These are phyloP conservation scores for Adelphocoris suturalis DNA, from an alignment of 2,888 invertebrate genomes.

Conservation along the genomic window DNA sequence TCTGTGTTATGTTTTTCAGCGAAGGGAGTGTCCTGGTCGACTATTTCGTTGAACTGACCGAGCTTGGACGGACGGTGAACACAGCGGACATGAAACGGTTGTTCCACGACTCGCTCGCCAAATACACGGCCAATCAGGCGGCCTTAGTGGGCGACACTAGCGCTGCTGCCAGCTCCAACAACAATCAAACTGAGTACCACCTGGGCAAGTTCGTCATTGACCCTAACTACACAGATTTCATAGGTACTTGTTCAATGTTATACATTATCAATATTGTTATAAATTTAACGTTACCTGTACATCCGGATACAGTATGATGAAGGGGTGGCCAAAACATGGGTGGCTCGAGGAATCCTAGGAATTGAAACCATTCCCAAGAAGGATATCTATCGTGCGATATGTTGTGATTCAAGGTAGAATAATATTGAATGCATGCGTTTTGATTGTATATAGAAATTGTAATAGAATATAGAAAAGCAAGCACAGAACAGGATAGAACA, in stretches of 20 bases:
- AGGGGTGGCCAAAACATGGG: no score
- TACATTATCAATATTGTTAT: background rate
- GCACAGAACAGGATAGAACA: no score
- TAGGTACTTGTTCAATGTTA: slow-evolving; percentile 86
- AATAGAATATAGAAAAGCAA: no score
- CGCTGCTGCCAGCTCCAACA: slow-evolving; percentile 72
- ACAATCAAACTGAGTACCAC: slow-evolving; percentile 76
- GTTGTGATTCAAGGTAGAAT: no score
- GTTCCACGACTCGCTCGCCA: slow-evolving; percentile 83
- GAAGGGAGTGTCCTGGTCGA: slow-evolving; percentile 93
- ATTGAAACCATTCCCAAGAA: no score
- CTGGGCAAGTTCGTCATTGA: slow-evolving; percentile 91
- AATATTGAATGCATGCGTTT: no score
- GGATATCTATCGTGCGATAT: no score
- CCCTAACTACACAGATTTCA: slow-evolving; percentile 92
- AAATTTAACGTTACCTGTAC: background rate
- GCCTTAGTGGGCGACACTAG: slow-evolving; percentile 76
- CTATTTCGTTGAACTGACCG: slow-evolving; percentile 90
- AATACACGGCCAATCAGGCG: slow-evolving; percentile 80
- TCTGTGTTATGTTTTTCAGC: slow-evolving; percentile 79
- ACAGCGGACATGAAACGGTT: slow-evolving; percentile 86
- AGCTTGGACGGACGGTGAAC: slow-evolving; percentile 85
- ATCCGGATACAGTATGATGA: background rate
- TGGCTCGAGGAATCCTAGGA: no score
- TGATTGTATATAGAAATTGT: no score